These are phyloP conservation scores for Clepsis dumicolana DNA, from an alignment of 2,888 invertebrate genomes.

Conservation along the genomic window DNA sequence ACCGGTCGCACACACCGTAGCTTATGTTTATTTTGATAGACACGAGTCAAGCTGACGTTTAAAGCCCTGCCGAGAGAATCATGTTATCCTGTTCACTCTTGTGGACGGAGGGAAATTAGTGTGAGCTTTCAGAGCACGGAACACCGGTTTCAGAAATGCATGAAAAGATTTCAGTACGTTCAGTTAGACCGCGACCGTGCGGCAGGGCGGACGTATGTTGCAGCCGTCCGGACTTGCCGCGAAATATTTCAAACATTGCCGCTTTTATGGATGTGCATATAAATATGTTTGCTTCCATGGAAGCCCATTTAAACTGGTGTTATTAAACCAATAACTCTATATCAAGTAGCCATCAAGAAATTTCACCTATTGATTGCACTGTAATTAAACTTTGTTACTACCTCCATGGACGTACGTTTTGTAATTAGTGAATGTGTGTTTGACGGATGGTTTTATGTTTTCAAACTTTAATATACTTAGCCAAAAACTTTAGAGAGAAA, in stretches of 20 bases:
- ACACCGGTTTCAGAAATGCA: constrained; percentile 58
- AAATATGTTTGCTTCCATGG: constrained; percentile 17
- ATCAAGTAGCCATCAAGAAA: constrained; percentile 7
- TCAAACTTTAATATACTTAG: constrained; percentile 53
- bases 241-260: constrained; percentile 52
- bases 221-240: constrained; percentile 55
- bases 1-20: constrained; percentile 66
- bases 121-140: constrained; percentile 58
- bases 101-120: constrained; percentile 58
- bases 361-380: constrained; percentile 28
- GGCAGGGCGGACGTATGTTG: constrained; percentile 70
- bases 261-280: constrained; percentile 46
- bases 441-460: constrained; percentile 62
- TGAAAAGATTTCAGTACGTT: constrained; percentile 59
- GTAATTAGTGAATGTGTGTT: constrained; percentile 62
- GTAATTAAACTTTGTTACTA: constrained; percentile 44
- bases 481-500: constrained; percentile 45
- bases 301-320: constrained; percentile 14
- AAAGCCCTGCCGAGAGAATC: constrained; percentile 50
- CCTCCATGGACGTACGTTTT: constrained; percentile 44
- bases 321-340: constrained; percentile 12
- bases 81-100: constrained; percentile 61
- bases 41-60: constrained; percentile 56
- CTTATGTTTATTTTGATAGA: constrained; percentile 69
- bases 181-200: constrained; percentile 80